Conservation (phyloP, 2,797 vertebrate genomes). For the Hylomyscus alleni region DNA sequence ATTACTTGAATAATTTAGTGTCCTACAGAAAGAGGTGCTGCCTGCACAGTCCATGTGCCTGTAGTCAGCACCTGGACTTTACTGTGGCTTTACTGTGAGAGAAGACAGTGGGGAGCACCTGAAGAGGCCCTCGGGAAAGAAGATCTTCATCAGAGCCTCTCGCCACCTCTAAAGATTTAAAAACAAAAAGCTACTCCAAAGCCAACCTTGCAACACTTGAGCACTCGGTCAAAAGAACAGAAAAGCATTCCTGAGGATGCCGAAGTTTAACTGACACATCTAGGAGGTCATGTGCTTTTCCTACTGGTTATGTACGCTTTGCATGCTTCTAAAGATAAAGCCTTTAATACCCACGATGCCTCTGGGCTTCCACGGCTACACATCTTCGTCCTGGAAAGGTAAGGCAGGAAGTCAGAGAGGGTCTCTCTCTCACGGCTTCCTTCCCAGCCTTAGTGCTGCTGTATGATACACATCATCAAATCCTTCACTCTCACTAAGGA, state of each 20-base stretch:
- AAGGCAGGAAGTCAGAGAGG: background rate
- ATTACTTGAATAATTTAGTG: background rate
- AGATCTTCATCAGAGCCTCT: background rate
- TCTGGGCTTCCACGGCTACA: conserved; percentile 43
- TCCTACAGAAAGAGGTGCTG: background rate
- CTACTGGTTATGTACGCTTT: background rate
- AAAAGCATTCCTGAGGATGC: background rate
- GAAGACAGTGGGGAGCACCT: background rate
- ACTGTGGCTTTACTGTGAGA: background rate
- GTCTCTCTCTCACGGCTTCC: conserved; percentile 25
- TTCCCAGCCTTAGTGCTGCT: conserved; percentile 17
- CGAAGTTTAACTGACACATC: conserved; percentile 7
- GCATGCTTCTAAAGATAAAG: conserved; percentile 34
- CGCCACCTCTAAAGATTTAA: background rate
- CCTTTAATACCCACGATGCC: background rate
- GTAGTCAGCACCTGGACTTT: background rate
- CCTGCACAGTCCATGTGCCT: background rate
- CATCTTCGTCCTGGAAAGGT: conserved; percentile 23
- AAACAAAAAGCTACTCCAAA: background rate
- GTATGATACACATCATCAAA: background rate
- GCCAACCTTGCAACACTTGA: background rate
- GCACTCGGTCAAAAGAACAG: background rate
- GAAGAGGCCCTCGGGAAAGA: background rate
- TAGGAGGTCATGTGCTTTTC: background rate
- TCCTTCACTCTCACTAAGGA: conserved; percentile 2